Evolutionary conservation across 1,140 invertebrate species (phyloP).

Genomic region (Daktulosphaira vitifoliae): DNA sequence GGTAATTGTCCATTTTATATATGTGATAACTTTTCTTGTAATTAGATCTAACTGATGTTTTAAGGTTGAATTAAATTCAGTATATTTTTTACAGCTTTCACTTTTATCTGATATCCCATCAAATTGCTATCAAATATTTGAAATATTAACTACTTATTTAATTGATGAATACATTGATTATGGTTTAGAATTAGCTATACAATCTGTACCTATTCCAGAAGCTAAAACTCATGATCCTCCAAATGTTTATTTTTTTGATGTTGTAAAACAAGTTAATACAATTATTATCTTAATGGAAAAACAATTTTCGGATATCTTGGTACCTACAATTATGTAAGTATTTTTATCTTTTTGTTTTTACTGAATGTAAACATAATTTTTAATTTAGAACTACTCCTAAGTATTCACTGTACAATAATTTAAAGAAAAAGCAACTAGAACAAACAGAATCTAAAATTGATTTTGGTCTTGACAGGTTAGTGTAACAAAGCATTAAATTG

Average conservation of each 20-base stretch:
- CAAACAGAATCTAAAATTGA: conserved; percentile 89
- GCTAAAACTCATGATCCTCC: conserved; percentile 63
- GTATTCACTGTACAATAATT: conserved; percentile 76
- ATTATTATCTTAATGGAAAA: conserved; percentile 94
- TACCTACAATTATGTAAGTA: conserved; percentile 77
- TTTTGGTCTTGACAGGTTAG: conserved; percentile 67
- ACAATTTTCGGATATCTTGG: conserved; percentile 79
- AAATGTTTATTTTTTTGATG: conserved; percentile 88
- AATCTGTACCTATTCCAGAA: conserved; percentile 84
- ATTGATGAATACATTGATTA: conserved; percentile 93
- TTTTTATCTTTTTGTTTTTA: conserved; percentile 28
- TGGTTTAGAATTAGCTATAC: conserved; percentile 85
- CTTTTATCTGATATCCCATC: conserved; percentile 63
- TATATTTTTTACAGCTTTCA: conserved; percentile 59
- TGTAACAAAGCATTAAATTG: not conserved
- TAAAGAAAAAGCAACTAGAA: conserved; percentile 76
- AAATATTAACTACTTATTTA: conserved; percentile 76
- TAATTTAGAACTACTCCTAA: conserved; percentile 70
- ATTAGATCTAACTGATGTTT: too few species aligned
- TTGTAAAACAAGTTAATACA: conserved; percentile 88
- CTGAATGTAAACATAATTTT: conserved; percentile 29
- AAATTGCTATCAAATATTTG: conserved; percentile 78
- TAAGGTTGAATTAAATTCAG: too few species aligned
- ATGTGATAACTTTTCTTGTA: conserved; percentile 32
- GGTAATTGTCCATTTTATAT: conserved; percentile 46